Evolutionary conservation across 2,113 vertebrate genomes (phyloP), one percentile per base, ranked within the genome.

Genomic region (Pelobates fuscus): DNA sequence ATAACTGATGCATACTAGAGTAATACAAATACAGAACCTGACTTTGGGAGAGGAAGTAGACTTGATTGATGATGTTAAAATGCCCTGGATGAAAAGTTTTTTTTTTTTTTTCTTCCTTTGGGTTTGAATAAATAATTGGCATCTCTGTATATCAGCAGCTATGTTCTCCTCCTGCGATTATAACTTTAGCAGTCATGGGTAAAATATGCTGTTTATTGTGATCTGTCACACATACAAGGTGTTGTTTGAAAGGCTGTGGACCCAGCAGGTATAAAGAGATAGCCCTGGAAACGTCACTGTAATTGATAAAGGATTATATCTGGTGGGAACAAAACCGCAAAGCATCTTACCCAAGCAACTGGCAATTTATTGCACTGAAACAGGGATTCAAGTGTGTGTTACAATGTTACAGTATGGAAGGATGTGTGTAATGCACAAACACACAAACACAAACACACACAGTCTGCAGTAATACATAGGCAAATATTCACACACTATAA

Each of bases 221-320:
- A 82, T 78, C 80, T 91, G 89, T 90, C 90, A 91, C 82, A 85
- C 88, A 90, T 88, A 87, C 89, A 89, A 87, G 82, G 91, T 91
- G 91, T 91, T 90, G 89, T 85, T 91, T 93, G 91, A 91, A 91
- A 89, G 83, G 78, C 85, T 84, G 84, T 86, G 84, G 87, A 86
- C 82, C 84, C 84, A 83, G 85, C 86, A 91, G 88, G 89, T 89
- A 89, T 80, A 86, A 79, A 80, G 82, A 89, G 85, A 91, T 89
- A 89, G 84, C 21, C 87, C 78, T 12, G 17, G 12, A 3, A 37
- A 27, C 41, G 18, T 46, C 46, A 27, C 14, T 67, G 65, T 5
- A 49, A 27, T 15, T 27, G 58, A 60, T 29, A 60, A 27, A 60
- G 15, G 12, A 26, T 2, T 49, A 49, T 14, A 49, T 17, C 44